These are phyloP conservation scores for Zeuzera pyrina DNA, from an alignment of 2,888 invertebrate species.

Conservation along the genomic window DNA sequence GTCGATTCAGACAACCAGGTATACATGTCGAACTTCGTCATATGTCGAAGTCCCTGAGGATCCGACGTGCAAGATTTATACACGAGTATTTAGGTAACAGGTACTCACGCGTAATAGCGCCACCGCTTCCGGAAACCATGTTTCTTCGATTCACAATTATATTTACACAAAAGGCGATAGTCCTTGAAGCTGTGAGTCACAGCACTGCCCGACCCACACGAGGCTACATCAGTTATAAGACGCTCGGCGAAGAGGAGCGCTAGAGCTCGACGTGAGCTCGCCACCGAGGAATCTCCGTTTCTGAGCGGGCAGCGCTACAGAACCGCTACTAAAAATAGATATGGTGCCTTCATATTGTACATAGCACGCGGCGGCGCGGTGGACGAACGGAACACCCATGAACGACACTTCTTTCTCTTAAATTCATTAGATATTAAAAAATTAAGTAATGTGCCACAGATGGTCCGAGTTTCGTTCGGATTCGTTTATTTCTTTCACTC, in stretches of 20 bases:
- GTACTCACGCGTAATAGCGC: slow-evolving; percentile 39
- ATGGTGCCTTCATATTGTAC: slow-evolving; percentile 20
- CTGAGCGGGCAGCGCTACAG: slow-evolving; percentile 32
- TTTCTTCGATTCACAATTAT: slow-evolving; percentile 23
- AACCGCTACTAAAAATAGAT: slow-evolving; percentile 51
- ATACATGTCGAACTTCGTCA: too few species aligned
- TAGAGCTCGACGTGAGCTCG: slow-evolving; percentile 38
- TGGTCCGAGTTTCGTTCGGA: too few species aligned
- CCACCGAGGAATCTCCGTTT: slow-evolving; percentile 31
- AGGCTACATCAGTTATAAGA: slow-evolving; percentile 17
- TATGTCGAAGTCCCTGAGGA: too few species aligned
- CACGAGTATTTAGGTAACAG: too few species aligned
- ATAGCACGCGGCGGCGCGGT: slow-evolving; percentile 17
- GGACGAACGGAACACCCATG: too few species aligned
- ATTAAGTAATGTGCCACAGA: too few species aligned
- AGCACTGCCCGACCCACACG: slow-evolving; percentile 9
- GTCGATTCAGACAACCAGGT: too few species aligned
- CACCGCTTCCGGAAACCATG: slow-evolving; percentile 41
- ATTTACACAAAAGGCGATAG: slow-evolving; percentile 22
- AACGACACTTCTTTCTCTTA: too few species aligned
- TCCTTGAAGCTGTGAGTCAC: slow-evolving; percentile 25
- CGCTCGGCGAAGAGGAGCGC: slow-evolving; percentile 4
- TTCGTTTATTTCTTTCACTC: too few species aligned
- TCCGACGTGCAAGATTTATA: too few species aligned
- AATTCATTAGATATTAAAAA: too few species aligned